Percentiles rank a stretch among this genome's conserved stretches.
phyloP scores from a whole-genome alignment of 2,113 vertebrate species.

The Heptranchias perlo region DNA sequence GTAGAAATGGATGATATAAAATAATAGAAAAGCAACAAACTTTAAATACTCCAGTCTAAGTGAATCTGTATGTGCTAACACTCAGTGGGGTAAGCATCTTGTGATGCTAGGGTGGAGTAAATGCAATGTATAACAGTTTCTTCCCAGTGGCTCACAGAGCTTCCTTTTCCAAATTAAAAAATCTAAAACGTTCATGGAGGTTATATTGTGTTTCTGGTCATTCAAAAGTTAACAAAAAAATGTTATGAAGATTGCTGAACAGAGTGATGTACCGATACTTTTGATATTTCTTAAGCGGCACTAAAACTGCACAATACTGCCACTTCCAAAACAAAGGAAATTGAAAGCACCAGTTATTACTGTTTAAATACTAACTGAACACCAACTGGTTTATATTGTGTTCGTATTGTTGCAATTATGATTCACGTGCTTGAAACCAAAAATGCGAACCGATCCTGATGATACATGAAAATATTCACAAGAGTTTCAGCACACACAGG shows the following conservation, averaged over 20 bases:
- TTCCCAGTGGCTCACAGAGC: background rate
- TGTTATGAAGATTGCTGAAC: background rate
- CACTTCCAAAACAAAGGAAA: background rate
- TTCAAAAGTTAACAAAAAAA: background rate
- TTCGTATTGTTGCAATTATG: background rate
- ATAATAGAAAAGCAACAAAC: background rate
- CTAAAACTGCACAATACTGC: background rate
- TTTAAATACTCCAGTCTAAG: background rate
- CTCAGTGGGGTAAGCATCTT: background rate
- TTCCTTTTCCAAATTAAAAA: background rate
- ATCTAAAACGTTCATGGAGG: background rate
- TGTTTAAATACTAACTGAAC: background rate
- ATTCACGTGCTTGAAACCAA: background rate
- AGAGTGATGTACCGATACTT: background rate
- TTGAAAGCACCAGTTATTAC: background rate
- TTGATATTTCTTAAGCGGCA: background rate
- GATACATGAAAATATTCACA: background rate
- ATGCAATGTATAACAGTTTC: background rate
- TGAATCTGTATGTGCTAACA: background rate
- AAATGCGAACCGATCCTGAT: background rate
- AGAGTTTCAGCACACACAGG: background rate
- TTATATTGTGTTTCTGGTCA: no score
- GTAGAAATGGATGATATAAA: background rate
- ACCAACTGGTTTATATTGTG: background rate
- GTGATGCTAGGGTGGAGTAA: background rate